Evolutionary conservation across 2,113 vertebrate genomes (phyloP), one percentile per base, ranked within the genome.

Genomic region (Peromyscus polionotus): DNA sequence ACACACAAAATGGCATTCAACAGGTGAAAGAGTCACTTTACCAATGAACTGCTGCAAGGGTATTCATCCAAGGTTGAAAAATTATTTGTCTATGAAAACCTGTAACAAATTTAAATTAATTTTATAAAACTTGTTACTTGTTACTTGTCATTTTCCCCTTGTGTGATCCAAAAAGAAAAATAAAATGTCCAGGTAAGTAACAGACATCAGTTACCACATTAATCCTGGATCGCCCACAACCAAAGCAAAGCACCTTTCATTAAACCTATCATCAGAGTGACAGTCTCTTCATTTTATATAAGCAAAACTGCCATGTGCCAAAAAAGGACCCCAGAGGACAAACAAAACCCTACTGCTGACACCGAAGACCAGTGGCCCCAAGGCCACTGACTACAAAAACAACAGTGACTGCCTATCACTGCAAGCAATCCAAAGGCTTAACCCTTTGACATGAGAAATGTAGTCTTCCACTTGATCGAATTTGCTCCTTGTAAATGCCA

Each of bases 81-180:
- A 98, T 92, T 88, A n/a, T 98, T 79, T 79, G 97, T 98, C 97
- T 97, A 99, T 98, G 98, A 99, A 99, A 99, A 98, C 98, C 98
- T 98, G 98, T 99, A 98, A 98, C 99, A 99, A 99, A 98, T 98
- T 98, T 98, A 99, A 99, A 99, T 99, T 98, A 99, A 98, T 98
- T 98, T 98, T 99, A 99, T 98, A 99, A 99, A 99, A 99, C 98
- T 98, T 98, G 98, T 98, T 98, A 98, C 98, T 98, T 98, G 98
- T 98, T 98, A 98, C 98, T 97, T 98, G 97, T 98, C 99, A 98
- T 98, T 96, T 96, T 97, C 95, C 98, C 97, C 97, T 98, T 98
- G 98, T 97, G 98, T 99, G 98, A 98, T 97, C 96, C 95, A 93
- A 98, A 98, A 98, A 98, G 98, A 94, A 22, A 96, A 99, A 96